Conservation (phyloP, 2,888 invertebrate species). For the Eupeodes latifasciatus region DNA sequence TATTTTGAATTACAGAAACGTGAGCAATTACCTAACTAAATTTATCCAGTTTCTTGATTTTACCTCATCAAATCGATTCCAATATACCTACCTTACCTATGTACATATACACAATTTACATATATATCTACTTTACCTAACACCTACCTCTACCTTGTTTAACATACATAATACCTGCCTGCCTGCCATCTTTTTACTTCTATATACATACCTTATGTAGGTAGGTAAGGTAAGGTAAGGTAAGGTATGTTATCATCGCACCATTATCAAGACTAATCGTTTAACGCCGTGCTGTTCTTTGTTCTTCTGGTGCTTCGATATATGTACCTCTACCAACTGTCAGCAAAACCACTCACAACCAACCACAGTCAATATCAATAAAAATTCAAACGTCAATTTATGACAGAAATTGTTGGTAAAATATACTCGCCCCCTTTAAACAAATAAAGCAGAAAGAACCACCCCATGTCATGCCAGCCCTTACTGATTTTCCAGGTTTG, state of each 20-base stretch:
- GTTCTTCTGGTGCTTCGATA: no score
- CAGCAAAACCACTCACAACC: conserved; percentile 45
- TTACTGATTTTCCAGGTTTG: neutral
- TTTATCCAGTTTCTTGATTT: conserved; percentile 20
- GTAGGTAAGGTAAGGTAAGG: no score
- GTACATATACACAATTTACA: neutral
- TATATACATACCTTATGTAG: no score
- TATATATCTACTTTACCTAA: neutral
- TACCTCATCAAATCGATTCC: conserved; percentile 49
- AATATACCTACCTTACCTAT: neutral
- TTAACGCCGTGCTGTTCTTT: conserved; percentile 23
- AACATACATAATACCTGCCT: neutral
- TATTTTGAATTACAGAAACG: conserved; percentile 27
- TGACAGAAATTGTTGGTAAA: conserved; percentile 1
- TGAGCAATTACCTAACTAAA: conserved; percentile 27
- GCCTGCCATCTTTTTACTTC: neutral
- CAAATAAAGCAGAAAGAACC: neutral
- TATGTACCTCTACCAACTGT: conserved; percentile 31
- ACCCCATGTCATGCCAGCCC: neutral
- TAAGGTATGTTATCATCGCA: conserved; percentile 1
- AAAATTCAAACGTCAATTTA: conserved; percentile 42
- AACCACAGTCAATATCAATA: conserved; percentile 63
- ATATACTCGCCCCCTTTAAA: neutral
- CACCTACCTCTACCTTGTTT: neutral
- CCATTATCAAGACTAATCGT: conserved; percentile 52